phyloP scores from a whole-genome alignment of 2,888 invertebrate species.

The Trypoxylon attenuatum region DNA sequence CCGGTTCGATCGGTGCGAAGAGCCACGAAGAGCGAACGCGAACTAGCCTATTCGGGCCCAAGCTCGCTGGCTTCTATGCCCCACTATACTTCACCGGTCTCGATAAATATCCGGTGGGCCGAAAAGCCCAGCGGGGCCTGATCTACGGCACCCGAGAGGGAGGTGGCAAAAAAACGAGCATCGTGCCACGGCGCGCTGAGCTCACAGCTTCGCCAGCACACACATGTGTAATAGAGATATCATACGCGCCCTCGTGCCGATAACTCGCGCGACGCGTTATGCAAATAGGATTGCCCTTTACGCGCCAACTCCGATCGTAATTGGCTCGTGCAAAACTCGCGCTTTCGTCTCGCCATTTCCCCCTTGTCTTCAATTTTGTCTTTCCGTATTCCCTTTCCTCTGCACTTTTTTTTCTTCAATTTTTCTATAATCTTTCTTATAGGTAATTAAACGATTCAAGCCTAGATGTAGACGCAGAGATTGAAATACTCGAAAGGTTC shows the following conservation, averaged over 20 bases:
- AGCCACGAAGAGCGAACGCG: background rate
- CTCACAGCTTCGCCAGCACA: background rate
- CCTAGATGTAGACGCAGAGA: too few species aligned
- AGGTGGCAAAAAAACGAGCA: conserved; percentile 5
- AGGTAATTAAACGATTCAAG: too few species aligned
- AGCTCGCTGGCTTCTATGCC: background rate
- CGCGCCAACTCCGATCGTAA: conserved; percentile 63
- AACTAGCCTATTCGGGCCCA: background rate
- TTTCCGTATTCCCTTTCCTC: background rate
- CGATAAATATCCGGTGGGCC: conserved; percentile 64
- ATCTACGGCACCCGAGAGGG: conserved; percentile 60
- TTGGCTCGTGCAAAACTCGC: conserved; percentile 59
- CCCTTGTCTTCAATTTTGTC: conserved; percentile 12
- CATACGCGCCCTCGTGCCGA: conserved; percentile 48
- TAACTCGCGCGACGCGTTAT: conserved; percentile 65
- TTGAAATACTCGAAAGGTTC: too few species aligned
- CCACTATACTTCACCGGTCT: conserved; percentile 19
- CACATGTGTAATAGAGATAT: conserved; percentile 68
- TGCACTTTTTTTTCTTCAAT: background rate
- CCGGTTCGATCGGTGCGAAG: background rate
- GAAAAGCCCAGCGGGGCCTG: conserved; percentile 54
- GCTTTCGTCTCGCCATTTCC: conserved; percentile 33
- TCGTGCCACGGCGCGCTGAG: too few species aligned
- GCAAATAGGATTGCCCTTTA: conserved; percentile 69
- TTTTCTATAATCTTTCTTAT: background rate